A percentile compares a stretch with the other conserved stretches of the same genome.
phyloP scores from a whole-genome alignment of 2,797 vertebrate species.

The Thaleichthys pacificus region DNA sequence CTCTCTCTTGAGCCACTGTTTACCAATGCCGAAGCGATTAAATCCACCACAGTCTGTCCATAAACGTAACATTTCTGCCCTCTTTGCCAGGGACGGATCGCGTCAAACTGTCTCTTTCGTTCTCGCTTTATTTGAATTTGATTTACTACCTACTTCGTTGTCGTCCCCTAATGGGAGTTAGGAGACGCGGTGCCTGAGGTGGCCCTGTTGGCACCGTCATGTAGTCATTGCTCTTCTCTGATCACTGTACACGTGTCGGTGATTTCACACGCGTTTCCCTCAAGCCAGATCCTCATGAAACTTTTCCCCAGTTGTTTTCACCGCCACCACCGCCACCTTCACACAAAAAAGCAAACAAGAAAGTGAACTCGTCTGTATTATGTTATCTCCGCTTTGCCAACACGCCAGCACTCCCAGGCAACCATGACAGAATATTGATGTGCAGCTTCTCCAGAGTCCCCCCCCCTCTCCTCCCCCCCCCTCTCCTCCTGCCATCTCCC shows the following conservation, averaged over 20 bases:
- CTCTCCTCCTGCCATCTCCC: not conserved
- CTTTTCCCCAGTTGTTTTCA: slow-evolving; percentile 19
- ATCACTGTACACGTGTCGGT: slow-evolving; percentile 37
- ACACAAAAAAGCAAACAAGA: not conserved
- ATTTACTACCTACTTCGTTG: slow-evolving; percentile 11
- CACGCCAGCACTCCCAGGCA: slow-evolving; percentile 51
- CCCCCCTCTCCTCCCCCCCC: slow-evolving; percentile 21
- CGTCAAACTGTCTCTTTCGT: not conserved
- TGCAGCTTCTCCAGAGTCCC: slow-evolving; percentile 50
- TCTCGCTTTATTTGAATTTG: not conserved
- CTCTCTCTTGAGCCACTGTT: slow-evolving; percentile 38
- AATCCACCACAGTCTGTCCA: slow-evolving; percentile 31
- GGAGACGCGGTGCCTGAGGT: slow-evolving; percentile 23
- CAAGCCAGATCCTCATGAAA: slow-evolving; percentile 24
- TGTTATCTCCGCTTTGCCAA: slow-evolving; percentile 62
- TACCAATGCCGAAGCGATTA: slow-evolving; percentile 46
- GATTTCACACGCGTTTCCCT: slow-evolving; percentile 20
- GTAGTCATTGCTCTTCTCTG: slow-evolving; percentile 13
- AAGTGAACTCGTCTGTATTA: slow-evolving; percentile 60
- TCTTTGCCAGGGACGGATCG: slow-evolving; percentile 17
- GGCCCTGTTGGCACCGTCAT: slow-evolving; percentile 5
- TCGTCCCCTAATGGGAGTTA: slow-evolving; percentile 35
- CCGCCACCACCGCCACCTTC: no score
- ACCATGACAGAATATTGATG: slow-evolving; percentile 73
- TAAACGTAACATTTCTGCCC: slow-evolving; percentile 39